These are phyloP conservation scores for Gobionotothen gibberifrons DNA, from an alignment of 2,797 vertebrate species.

Conservation along the genomic window DNA sequence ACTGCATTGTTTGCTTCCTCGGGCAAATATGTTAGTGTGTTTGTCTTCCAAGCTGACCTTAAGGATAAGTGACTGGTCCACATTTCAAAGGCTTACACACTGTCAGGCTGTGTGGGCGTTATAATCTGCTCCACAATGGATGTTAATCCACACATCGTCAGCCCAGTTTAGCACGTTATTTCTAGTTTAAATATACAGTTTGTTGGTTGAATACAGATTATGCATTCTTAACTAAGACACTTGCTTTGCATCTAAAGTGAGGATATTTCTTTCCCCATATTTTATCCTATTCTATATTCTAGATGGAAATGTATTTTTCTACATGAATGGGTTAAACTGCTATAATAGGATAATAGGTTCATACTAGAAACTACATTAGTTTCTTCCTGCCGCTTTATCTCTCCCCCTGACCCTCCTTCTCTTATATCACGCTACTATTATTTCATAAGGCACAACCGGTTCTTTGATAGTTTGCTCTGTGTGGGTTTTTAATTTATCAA, in stretches of 20 bases:
- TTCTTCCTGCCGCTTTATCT: constrained; percentile 14
- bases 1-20: not conserved
- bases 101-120: too few species aligned
- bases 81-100: too few species aligned
- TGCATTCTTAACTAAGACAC: not conserved
- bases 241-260: not conserved
- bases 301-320: not conserved
- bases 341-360: constrained; percentile 1
- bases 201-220: not conserved
- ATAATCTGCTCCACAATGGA: too few species aligned
- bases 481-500: constrained; percentile 69
- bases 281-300: not conserved
- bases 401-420: not conserved
- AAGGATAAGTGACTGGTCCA: too few species aligned
- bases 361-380: not conserved
- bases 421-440: constrained; percentile 9
- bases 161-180: not conserved
- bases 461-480: constrained; percentile 36
- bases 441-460: not conserved
- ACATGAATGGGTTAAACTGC: not conserved
- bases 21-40: not conserved
- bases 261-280: too few species aligned
- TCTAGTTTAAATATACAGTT: not conserved
- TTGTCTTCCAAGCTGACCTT: not conserved
- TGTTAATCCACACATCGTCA: not conserved